phyloP scores from a whole-genome alignment of 1,140 invertebrate species.

The Colletes gigas region DNA sequence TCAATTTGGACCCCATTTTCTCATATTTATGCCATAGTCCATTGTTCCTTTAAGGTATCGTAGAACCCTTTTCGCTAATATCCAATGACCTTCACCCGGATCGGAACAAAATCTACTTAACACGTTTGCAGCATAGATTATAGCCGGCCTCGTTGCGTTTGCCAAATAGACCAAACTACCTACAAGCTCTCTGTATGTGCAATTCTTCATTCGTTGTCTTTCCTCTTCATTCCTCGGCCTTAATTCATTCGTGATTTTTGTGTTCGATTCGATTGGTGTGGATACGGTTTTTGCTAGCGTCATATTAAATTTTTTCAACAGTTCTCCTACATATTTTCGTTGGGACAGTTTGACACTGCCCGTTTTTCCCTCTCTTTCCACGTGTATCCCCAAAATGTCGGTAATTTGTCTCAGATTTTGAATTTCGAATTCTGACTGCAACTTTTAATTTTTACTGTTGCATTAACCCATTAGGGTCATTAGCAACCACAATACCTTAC shows the following conservation, averaged over 20 bases:
- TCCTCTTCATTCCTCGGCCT: background rate
- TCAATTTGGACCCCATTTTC: too few species aligned
- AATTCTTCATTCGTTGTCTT: background rate
- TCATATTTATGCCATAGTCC: too few species aligned
- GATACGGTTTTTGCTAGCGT: background rate
- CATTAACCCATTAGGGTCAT: too few species aligned
- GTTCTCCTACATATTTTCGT: background rate
- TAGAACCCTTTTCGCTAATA: background rate
- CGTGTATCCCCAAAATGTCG: background rate
- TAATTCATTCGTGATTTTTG: background rate
- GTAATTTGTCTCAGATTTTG: background rate
- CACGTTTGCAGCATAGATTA: background rate
- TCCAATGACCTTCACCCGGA: background rate
- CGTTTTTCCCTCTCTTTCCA: slow-evolving; percentile 3
- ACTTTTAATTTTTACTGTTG: too few species aligned
- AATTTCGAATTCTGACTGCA: slow-evolving; percentile 13
- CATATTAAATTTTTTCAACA: slow-evolving; percentile 21
- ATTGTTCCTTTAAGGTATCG: background rate
- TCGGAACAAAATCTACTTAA: background rate
- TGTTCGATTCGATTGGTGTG: slow-evolving; percentile 17
- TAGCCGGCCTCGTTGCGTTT: background rate
- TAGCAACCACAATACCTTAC: too few species aligned
- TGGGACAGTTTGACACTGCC: slow-evolving; percentile 7
- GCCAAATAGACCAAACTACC: background rate
- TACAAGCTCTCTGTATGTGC: background rate